Evolutionary conservation across 2,797 vertebrate genomes (phyloP), one percentile per base, ranked within the genome.

Genomic region (Tapirus indicus): DNA sequence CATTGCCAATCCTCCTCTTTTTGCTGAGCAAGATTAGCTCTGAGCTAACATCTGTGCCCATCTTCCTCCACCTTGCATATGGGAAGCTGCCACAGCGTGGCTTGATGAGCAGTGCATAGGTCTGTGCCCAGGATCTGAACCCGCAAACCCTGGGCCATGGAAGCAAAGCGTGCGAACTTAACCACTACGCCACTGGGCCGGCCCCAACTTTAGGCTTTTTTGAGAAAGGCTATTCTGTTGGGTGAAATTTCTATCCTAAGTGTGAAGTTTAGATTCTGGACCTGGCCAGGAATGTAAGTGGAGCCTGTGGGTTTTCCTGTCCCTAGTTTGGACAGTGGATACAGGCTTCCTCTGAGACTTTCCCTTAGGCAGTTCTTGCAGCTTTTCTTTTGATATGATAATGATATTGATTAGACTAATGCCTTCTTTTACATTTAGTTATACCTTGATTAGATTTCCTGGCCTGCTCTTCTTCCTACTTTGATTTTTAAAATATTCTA

Each of bases 351-450:
- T 87, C 49, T 92, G 72, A 92, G 88, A 90, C 83, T 91, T 56
- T 74, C 47, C 79, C 32, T 41, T 58, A 84, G 60, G 77, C 92
- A 29, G 7, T 89, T 91, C 58, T 95, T 88, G 13, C 4, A 47
- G 80, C 72, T 85, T 94, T 97, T 85, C 92, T 93, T 97, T 96
- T 96, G 91, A 96, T 97, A 41, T 95, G 97, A 68, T 97, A 96
- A 97, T 96, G 17, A 4, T 92, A 88, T 97, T 97, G 97, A 97
- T 97, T 96, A 75, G 87, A 90, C 69, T 95, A 88, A 82, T 90
- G 91, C 88, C 96, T 83, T 84, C 88, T 95, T 92, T 95, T 91
- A 84, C 82, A 32, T 84, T 95, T 94, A 69, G 62, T 95, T 96
- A 54, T 83, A 62, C 96, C 88, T 96, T 92, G 88, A 97, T 96